Base-by-base conservation (phyloP, 2,113 vertebrate species). In the Salminus brasiliensis region DNA sequence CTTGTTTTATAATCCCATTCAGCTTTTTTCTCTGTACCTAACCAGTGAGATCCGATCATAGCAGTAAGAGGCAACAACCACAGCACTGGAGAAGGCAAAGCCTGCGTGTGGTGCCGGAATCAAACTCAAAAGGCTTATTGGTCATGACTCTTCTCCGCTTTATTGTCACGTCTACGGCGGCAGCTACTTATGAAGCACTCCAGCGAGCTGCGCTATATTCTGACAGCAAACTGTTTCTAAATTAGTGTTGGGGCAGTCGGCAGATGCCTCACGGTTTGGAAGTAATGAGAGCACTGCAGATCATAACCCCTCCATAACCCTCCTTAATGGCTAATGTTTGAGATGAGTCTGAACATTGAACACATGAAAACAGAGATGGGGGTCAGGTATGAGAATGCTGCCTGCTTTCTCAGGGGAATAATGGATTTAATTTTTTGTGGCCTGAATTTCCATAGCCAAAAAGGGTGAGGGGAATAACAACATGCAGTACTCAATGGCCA, bases 171-270 rank as follows among this genome's bases (percentile, higher is more conserved):
- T 81, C 85, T 79, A 88, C 87, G 85, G 86, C 85, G 85, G 67
- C 4, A 45, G 75, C 60, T 84, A 81, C 76, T 81, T 77, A 39
- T 62, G 36, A 67, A 74, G 66, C 21, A 32, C 78, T 87, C 75
- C 63, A 29, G 87, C 82, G 82, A 87, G 78, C 78, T 65, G 71
- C 59, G 62, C 90, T 85, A 52, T 73, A 71, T 84, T 85, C 84
- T 88, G 78, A 85, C 85, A 84, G 78, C 86, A 87, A 91, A 87
- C 87, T 83, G 76, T 66, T 83, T 78, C 74, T 84, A 78, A 84
- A 89, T 91, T 88, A 89, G 83, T 82, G 72, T 84, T 81, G 84
- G 78, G 76, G 80, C 86, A 79, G 87, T 88, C 76, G 80, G 78
- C 77, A 80, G 85, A 88, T 83, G 84, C 80, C 84, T 81, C 74